Base-by-base conservation (phyloP, 1,140 invertebrate genomes). In the Magallana angulata region DNA sequence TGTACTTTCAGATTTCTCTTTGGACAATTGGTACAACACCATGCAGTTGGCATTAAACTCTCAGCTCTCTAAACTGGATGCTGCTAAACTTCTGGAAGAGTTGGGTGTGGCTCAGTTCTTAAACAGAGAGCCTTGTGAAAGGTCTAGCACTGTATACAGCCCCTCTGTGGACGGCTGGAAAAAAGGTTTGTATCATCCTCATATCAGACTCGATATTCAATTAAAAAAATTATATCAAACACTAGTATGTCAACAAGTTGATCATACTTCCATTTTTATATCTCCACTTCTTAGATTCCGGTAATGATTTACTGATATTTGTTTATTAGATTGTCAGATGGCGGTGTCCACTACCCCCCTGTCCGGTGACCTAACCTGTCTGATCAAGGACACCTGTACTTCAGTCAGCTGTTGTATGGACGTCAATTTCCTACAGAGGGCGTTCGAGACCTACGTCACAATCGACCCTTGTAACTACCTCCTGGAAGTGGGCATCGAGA, bases 331-430 rank as follows among this genome's bases (percentile, higher is more conserved):
- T 5, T 90, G 89, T n/a, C 71, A 59, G 9, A 82, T 89, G 81
- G 60, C 62, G 57, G 71, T 89, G 30, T 83, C 30, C 57, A 57
- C 82, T 11, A 84, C 89, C 18, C 56, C 83, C 36, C 80, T 91
- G 14, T 71, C 82, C 1, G 71, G 58, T 57, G 58, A 80, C 64
- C 56, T 88, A 12, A 64, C 68, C 14, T 91, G 90, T 87, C 71
- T 87, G 56, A 85, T 91, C n/a, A 85, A 76, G 80, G 81, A 85
- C 24, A 88, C 85, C 24, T 91, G 90, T 88, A 91, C 90, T 24
- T 83, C 57, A n/a, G 48, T 89, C 3, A 76, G 86, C 86, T 89
- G 89, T 81, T 91, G 90, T 84, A 82, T 87, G 57, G 87, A 88
- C 36, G 85, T 91, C 1, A 85, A 82, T 57, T 87, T 90, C 60